Evolutionary conservation across 2,113 vertebrate species (phyloP), one percentile per base, ranked within the genome.

Genomic region (Cyprinodon variegatus): DNA sequence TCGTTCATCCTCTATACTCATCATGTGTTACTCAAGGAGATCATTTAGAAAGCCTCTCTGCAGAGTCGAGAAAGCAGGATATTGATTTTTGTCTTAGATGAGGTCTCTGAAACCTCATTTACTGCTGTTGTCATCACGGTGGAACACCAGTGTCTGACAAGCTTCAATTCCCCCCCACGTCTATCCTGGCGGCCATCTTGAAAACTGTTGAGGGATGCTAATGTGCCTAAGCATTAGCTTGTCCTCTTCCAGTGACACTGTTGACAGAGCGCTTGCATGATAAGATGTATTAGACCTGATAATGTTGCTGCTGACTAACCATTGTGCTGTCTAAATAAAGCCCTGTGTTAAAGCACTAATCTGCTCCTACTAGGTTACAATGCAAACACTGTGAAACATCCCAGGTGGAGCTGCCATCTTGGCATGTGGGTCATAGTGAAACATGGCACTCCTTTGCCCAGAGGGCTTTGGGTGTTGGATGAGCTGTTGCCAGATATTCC

Each of bases 41-140:
- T 83, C 88, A 90, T 88, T 78, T 83, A 93, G 82, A 90, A 88
- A 89, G 83, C 92, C 83, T 82, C 84, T 90, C 83, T 92, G 78
- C 88, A 88, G 88, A 88, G 89, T 88, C 81, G 84, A 86, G 90
- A 89, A 93, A 91, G 92, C 89, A 90, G 90, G 84, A 88, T 94
- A 95, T 95, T 91, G 93, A 95, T 94, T 93, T 29, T 93, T 88
- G 91, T 91, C 91, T 90, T 91, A 93, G 92, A 91, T 93, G 92
- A 93, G 92, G 93, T 94, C 93, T 94, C 90, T 91, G 88, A 91
- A 93, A 94, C 92, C 93, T 94, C 90, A 93, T 94, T 94, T 93
- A 92, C 90, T 91, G 78, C 82, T 68, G 83, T 92, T 92, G 93
- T 94, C 93, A 93, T 93, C 93, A 91, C 81, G 84, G 86, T 81